phyloP scores from a whole-genome alignment of 2,888 invertebrate genomes.

The Platerodrilus igneus region DNA sequence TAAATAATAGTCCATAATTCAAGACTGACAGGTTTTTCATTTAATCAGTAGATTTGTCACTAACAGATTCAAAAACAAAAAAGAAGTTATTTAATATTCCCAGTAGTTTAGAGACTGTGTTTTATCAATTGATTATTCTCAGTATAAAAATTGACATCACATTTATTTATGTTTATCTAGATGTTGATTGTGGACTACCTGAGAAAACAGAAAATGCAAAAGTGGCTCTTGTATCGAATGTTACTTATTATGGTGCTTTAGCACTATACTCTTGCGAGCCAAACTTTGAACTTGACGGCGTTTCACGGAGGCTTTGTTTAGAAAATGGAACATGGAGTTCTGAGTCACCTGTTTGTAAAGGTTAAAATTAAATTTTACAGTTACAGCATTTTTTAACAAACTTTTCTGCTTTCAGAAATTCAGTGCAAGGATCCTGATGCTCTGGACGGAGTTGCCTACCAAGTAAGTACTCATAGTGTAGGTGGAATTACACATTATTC shows the following conservation, averaged over 20 bases:
- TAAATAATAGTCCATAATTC: too few relatives aligned
- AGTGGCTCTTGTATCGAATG: conserved; percentile 77
- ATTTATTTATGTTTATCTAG: conserved; percentile 47
- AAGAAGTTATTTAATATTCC: too few relatives aligned
- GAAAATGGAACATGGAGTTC: conserved; percentile 91
- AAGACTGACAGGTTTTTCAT: too few relatives aligned
- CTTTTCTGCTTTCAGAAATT: conserved; percentile 59
- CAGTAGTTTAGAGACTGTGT: too few relatives aligned
- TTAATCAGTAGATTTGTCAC: too few relatives aligned
- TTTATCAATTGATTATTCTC: neutral
- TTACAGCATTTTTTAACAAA: neutral
- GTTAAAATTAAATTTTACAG: conserved; percentile 44
- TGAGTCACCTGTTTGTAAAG: conserved; percentile 73
- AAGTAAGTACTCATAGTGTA: conserved; percentile 64
- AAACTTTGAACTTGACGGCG: conserved; percentile 78
- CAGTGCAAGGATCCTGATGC: conserved; percentile 69
- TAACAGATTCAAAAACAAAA: too few relatives aligned
- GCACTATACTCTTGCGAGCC: conserved; percentile 78
- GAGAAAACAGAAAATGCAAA: conserved; percentile 67
- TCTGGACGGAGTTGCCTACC: conserved; percentile 55
- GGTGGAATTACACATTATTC: conserved; percentile 76
- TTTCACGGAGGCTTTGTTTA: conserved; percentile 75
- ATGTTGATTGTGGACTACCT: conserved; percentile 82
- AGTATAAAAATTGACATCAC: neutral
- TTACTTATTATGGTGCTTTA: conserved; percentile 82